phyloP scores from a whole-genome alignment of 2,797 vertebrate genomes.

The Distichodus sexfasciatus region DNA sequence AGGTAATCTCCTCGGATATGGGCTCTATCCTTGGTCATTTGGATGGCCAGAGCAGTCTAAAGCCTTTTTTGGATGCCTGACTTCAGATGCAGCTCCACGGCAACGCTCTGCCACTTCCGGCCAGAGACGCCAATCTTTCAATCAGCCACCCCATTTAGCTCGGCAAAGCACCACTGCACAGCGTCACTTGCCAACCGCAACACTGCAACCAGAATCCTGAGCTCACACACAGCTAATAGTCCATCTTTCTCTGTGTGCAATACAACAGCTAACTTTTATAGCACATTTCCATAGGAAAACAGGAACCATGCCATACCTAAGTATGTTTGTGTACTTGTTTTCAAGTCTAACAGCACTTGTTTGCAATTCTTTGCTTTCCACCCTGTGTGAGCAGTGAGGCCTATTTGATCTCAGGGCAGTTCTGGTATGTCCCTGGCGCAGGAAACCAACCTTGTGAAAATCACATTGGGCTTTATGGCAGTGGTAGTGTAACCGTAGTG shows the following conservation, averaged over 20 bases:
- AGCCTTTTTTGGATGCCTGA: conserved; percentile 63
- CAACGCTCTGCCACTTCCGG: conserved; percentile 62
- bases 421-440: too few species aligned
- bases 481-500: too few species aligned
- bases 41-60: conserved; percentile 46
- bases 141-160: conserved; percentile 71
- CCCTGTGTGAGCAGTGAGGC: too few species aligned
- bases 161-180: conserved; percentile 66
- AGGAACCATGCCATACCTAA: too few species aligned
- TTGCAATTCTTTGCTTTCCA: too few species aligned
- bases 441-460: too few species aligned
- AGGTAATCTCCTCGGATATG: conserved; percentile 66
- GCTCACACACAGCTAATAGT: conserved; percentile 50
- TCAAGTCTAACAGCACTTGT: background rate
- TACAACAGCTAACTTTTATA: background rate
- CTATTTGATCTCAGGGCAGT: too few species aligned
- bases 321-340: background rate
- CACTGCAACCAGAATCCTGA: conserved; percentile 44
- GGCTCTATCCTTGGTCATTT: conserved; percentile 62
- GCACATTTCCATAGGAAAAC: too few species aligned
- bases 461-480: too few species aligned
- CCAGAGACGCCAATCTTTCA: conserved; percentile 72
- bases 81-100: conserved; percentile 54
- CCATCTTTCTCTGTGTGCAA: background rate
- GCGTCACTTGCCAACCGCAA: conserved; percentile 55